Percentiles rank a stretch among this genome's conserved stretches.
Evolutionary conservation across 2,113 vertebrate species (phyloP).

Genomic region (Oryzias javanicus): DNA sequence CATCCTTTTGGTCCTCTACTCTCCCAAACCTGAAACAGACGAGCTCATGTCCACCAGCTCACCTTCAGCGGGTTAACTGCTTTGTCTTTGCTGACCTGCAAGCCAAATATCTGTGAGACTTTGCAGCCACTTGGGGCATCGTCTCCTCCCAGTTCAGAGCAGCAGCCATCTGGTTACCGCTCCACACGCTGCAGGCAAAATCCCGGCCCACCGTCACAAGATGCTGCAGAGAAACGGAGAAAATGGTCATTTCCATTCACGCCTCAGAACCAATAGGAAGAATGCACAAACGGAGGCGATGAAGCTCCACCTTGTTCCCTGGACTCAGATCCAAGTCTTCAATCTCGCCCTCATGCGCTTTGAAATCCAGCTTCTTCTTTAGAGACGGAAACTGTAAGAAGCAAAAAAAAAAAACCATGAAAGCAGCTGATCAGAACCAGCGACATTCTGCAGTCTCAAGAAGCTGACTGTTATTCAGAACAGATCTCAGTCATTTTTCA

Average conservation of each 20-base stretch:
- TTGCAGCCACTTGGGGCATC: conserved; percentile 79
- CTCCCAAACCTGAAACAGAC: conserved; percentile 81
- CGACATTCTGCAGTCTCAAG: too few species aligned
- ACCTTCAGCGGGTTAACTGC: not conserved
- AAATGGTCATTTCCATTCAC: not conserved
- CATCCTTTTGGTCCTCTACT: conserved; percentile 83
- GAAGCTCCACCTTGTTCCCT: conserved; percentile 83
- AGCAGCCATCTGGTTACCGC: conserved; percentile 83
- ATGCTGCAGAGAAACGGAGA: conserved; percentile 61
- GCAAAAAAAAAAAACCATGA: not conserved
- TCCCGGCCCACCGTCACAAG: conserved; percentile 89
- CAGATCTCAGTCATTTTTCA: too few species aligned
- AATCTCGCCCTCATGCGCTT: conserved; percentile 88
- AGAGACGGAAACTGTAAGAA: conserved; percentile 84
- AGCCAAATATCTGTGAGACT: conserved; percentile 87
- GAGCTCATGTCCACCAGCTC: not conserved
- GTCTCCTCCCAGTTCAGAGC: conserved; percentile 88
- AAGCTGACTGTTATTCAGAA: too few species aligned
- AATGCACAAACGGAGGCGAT: not conserved
- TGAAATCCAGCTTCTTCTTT: conserved; percentile 87
- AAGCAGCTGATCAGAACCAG: not conserved
- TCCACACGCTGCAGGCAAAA: conserved; percentile 90
- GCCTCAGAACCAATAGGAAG: not conserved
- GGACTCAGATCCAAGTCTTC: conserved; percentile 87
- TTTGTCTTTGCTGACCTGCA: conserved; percentile 79